These are phyloP conservation scores for Drosophila pruinosa DNA, from an alignment of 1,140 invertebrate genomes.

Conservation along the genomic window DNA sequence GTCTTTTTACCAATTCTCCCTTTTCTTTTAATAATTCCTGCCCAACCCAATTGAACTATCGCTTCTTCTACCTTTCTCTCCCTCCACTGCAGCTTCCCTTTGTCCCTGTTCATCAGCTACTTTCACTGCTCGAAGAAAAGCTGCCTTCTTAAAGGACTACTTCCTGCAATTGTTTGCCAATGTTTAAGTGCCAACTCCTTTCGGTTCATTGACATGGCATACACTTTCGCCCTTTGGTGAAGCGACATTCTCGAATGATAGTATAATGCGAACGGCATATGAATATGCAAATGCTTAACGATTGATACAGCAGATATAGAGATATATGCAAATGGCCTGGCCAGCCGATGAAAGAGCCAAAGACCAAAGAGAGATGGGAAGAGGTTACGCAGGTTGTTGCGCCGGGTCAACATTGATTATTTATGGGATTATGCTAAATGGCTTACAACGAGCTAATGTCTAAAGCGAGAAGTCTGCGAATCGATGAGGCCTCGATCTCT, in stretches of 20 bases:
- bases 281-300: conserved; percentile 67
- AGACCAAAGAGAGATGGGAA: background rate
- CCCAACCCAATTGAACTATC: too few relatives aligned
- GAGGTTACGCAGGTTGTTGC: conserved; percentile 33
- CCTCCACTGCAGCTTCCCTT: too few relatives aligned
- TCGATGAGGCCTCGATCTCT: conserved; percentile 27
- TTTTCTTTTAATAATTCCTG: too few relatives aligned
- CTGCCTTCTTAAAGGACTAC: too few relatives aligned
- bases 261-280: conserved; percentile 34
- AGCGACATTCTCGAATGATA: background rate
- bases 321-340: conserved; percentile 51
- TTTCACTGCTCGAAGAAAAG: too few relatives aligned
- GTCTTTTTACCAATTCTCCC: too few relatives aligned
- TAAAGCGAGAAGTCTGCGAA: background rate
- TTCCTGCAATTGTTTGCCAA: background rate
- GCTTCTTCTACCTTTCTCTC: too few relatives aligned
- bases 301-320: conserved; percentile 36
- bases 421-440: conserved; percentile 71
- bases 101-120: too few relatives aligned
- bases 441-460: conserved; percentile 37
- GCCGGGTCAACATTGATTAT: conserved; percentile 53
- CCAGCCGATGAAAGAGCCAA: background rate
- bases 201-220: conserved; percentile 62
- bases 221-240: conserved; percentile 68
- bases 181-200: background rate